Evolutionary conservation across 2,113 vertebrate species (phyloP), one percentile per base, ranked within the genome.

Genomic region (Podarcis raffonei): DNA sequence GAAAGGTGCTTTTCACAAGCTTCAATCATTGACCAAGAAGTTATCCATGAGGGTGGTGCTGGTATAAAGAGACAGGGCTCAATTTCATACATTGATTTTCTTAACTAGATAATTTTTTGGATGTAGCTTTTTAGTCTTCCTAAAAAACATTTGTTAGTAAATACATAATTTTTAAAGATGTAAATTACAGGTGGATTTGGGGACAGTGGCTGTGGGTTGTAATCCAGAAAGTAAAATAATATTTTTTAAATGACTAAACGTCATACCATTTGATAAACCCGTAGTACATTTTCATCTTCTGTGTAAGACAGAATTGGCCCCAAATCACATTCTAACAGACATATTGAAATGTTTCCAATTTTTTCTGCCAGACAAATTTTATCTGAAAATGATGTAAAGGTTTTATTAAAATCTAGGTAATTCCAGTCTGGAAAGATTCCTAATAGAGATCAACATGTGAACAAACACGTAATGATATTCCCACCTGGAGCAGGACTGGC

Each of bases 391-490:
- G 69, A 83, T 92, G 81, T 81, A 89, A 93, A 93, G 88, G 81
- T 87, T 94, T 95, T 92, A 95, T 90, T 90, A 87, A 91, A 95
- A 94, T 93, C 91, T 85, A 91, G 92, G 57, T 93, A 95, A 95
- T 95, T 93, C 92, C 89, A 83, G 48, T 94, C 93, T 97, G 94
- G 94, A 96, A 93, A 37, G 74, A 90, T 83, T 95, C 92, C 84
- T 85, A 94, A 92, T 85, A 80, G 85, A 89, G 86, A 87, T 94
- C 22, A 35, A 78, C 25, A n/a, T 0, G 1, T 37, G 30, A 27
- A 69, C 1, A 27, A 53, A 65, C 18, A 13, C 23, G 59, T 81
- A 78, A 23, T 0, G 12, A 74, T 37, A 86, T 25, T 42, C 35
- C 32, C 3, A 1, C 30, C 89, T 78, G 62, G n/a, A 53, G 23